Evolutionary conservation across 2,113 vertebrate genomes (phyloP), one percentile per base, ranked within the genome.

Genomic region (Silurus meridionalis): DNA sequence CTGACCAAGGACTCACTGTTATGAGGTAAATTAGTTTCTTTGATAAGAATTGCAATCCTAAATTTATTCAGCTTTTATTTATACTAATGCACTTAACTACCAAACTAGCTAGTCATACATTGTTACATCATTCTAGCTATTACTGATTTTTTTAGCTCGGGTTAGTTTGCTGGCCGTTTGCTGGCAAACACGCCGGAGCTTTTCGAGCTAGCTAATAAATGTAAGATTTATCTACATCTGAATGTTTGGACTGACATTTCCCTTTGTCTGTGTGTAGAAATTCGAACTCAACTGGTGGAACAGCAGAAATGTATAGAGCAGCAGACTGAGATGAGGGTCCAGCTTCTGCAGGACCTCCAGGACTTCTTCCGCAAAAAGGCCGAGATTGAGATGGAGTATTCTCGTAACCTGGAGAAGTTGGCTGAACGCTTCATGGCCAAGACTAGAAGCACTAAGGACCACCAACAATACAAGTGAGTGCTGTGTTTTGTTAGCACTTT

Each of bases 351-450:
- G 93, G 98, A 99, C 90, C 96, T 99, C 57, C 98, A 99, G 93
- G 98, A 99, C 92, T 99, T 99, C 95, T 99, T 99, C 95, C 95
- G 98, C 86, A 99, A 99, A 93, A 99, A 99, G 91, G 95, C 98
- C 0, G 98, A 99, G 94, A 99, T 99, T 86, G 98, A 99, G 93
- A 98, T 97, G 63, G 98, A 99, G 78, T 99, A 99, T 91, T 99
- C 98, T 58, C 95, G 98, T 79, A 99, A 98, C 92, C 90, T 99
- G 87, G 98, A 99, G 93, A 99, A 99, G 86, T 90, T 99, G 90
- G 98, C 98, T 0, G 98, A 99, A 84, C 97, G 98, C 87, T 99
- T 99, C 93, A 99, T 99, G 98, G 98, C 98, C 15, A 99, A 99
- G 94, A 99, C 98, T 11, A 96, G 98, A 92, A 99, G 98, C 93